These are phyloP conservation scores for Diuraphis noxia DNA, from an alignment of 1,140 invertebrate species.

Conservation along the genomic window DNA sequence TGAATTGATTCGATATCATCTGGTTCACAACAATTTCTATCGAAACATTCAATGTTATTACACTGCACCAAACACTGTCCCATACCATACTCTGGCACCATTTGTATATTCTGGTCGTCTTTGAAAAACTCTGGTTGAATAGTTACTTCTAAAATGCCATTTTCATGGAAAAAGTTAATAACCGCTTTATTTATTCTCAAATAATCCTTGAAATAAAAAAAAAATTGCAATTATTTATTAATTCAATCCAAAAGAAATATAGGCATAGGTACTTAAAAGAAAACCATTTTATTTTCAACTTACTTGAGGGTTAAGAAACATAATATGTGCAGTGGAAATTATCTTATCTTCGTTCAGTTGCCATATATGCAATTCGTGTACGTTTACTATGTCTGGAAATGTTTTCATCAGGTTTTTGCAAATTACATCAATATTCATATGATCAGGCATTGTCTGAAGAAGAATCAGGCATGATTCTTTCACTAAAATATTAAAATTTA, in stretches of 20 bases:
- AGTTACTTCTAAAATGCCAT: slow-evolving; percentile 76
- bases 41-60: slow-evolving; percentile 47
- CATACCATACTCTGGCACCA: slow-evolving; percentile 47
- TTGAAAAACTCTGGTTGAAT: slow-evolving; percentile 77
- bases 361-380: slow-evolving; percentile 84
- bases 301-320: slow-evolving; percentile 65
- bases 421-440: slow-evolving; percentile 73
- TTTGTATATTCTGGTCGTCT: slow-evolving; percentile 54
- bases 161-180: slow-evolving; percentile 70
- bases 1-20: not conserved
- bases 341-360: slow-evolving; percentile 72
- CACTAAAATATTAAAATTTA: slow-evolving; percentile 63
- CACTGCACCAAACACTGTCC: slow-evolving; percentile 55
- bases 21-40: slow-evolving; percentile 53
- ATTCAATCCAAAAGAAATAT: not conserved
- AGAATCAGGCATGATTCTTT: slow-evolving; percentile 78
- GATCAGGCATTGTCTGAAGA: slow-evolving; percentile 78
- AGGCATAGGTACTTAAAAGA: not conserved
- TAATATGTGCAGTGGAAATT: slow-evolving; percentile 74
- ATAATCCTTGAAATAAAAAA: slow-evolving; percentile 65
- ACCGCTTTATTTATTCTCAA: slow-evolving; percentile 68
- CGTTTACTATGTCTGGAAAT: slow-evolving; percentile 78
- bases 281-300: not conserved
- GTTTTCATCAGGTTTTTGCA: slow-evolving; percentile 67
- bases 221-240: not conserved